Evolutionary conservation across 2,797 vertebrate species (phyloP), one percentile per base, ranked within the genome.

Genomic region (Zenarchopterus dispar): DNA sequence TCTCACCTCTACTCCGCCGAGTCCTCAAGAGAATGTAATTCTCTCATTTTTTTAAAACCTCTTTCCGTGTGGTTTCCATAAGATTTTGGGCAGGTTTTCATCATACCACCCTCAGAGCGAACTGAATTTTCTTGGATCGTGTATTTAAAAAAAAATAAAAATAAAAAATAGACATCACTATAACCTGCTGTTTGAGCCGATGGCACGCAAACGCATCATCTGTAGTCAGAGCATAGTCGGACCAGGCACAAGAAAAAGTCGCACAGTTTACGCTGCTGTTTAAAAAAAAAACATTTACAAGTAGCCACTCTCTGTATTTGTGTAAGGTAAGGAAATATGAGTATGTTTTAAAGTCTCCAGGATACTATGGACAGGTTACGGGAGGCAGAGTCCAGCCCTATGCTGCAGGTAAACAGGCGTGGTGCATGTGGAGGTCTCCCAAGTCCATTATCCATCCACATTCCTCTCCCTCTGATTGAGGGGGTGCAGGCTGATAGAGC

Each of bases 401-500:
- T 45, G 45, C 45, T 70, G 52, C 70, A 86, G 83, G 84, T 84
- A 73, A 61, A 78, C 71, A 75, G 81, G 82, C 63, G 81, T 83
- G 72, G 73, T 56, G 51, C 49, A 23, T n/a, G 24, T 56, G 42
- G 45, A 62, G 45, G 44, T 61, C 55, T 69, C 50, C 45, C 8
- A 42, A 69, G 49, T 78, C 54, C 66, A 74, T 42, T 2, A 39
- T 55, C n/a, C 62, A 49, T 62, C 10, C 67, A 82, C 83, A 90
- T 91, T 88, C 87, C 69, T 81, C 23, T 46, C 41, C 7, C 58
- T 71, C 41, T 57, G 52, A 60, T 36, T 33, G 62, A 49, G 47
- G 55, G 57, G 21, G 45, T 11, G 39, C 60, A 55, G 66, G 50
- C 47, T 55, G 19, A 51, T 31, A 24, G 47, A 60, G 79, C 87